Conservation (phyloP, 2,113 vertebrate genomes). For the Illadopsis cleaveri region DNA sequence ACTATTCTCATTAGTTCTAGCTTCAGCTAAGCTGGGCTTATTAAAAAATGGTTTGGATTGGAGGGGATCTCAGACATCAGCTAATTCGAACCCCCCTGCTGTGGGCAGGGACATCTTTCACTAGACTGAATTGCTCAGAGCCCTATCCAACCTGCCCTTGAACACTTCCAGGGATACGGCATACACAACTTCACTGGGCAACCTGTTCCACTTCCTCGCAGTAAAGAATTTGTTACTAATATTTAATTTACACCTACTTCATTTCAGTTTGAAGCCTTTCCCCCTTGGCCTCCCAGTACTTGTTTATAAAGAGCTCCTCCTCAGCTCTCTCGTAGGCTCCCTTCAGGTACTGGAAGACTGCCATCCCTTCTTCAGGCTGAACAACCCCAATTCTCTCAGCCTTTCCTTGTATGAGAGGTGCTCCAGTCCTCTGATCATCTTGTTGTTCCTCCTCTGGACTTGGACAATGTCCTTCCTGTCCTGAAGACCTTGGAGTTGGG, state of each 20-base stretch:
- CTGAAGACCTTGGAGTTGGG: too few relatives aligned
- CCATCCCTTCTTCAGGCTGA: too few relatives aligned
- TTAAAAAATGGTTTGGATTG: not conserved
- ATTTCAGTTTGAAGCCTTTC: not conserved
- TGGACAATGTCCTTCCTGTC: too few relatives aligned
- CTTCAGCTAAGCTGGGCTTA: not conserved
- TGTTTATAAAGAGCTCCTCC: not conserved
- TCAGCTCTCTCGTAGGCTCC: accelerated
- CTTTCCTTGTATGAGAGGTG: too few relatives aligned
- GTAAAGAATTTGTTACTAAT: not conserved
- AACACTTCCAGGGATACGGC: not conserved
- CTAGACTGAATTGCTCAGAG: not conserved
- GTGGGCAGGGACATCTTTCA: not conserved
- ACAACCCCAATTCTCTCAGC: too few relatives aligned
- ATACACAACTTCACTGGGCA: not conserved
- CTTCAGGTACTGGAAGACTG: too few relatives aligned
- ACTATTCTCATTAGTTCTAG: not conserved
- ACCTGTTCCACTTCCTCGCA: not conserved
- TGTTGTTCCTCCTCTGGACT: too few relatives aligned
- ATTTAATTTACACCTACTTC: not conserved
- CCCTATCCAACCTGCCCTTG: not conserved
- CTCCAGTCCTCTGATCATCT: too few relatives aligned
- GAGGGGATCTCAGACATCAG: not conserved
- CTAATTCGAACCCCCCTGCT: accelerated
- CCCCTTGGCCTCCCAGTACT: not conserved